phyloP scores from a whole-genome alignment of 2,797 vertebrate species.

The Liasis olivaceus region DNA sequence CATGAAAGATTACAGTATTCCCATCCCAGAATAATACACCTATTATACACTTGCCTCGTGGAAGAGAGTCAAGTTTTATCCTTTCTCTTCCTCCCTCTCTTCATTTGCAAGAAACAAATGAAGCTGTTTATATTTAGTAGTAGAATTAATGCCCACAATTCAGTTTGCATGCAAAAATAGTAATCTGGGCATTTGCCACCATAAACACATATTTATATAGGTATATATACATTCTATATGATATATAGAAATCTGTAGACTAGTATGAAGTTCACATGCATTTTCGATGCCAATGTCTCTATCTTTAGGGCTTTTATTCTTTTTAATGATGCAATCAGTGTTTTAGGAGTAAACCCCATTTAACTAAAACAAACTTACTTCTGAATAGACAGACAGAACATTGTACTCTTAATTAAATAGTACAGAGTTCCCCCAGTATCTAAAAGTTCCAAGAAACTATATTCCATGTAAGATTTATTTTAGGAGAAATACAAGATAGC shows the following conservation, averaged over 20 bases:
- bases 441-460: conserved; percentile 54
- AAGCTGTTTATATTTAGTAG: neutral
- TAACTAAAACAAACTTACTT: neutral
- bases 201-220: neutral
- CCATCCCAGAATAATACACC: conserved; percentile 24
- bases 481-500: conserved; percentile 58
- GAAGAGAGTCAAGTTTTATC: conserved; percentile 33
- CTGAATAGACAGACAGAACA: neutral
- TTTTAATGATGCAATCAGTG: neutral
- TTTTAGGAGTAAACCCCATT: neutral
- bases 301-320: conserved; percentile 35
- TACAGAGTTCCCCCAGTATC: neutral
- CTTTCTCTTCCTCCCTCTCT: neutral
- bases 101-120: neutral
- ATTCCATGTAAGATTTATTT: conserved; percentile 64
- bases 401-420: conserved; percentile 24
- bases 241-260: conserved; percentile 52
- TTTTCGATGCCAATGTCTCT: conserved; percentile 2
- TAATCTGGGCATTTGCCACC: conserved; percentile 24
- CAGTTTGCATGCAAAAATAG: conserved; percentile 35
- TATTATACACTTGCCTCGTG: conserved; percentile 13
- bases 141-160: neutral
- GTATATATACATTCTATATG: neutral
- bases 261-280: conserved; percentile 45
- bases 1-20: conserved; percentile 39